Evolutionary conservation across 2,797 vertebrate species (phyloP).

Genomic region (Gadopsis bispinosus): DNA sequence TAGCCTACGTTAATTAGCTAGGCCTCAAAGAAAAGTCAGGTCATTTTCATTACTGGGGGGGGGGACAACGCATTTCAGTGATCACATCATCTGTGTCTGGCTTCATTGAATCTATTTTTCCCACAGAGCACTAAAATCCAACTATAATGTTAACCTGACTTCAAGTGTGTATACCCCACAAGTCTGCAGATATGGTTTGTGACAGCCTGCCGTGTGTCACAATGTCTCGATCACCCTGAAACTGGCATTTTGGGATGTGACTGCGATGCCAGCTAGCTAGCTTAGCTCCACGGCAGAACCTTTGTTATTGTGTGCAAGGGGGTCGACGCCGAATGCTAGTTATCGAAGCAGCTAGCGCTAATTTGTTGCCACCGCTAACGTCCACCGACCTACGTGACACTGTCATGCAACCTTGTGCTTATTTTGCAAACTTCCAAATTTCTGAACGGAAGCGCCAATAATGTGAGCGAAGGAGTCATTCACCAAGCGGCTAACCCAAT

Average conservation of each 20-base stretch:
- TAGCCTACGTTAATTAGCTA: constrained; percentile 23
- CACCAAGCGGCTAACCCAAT: constrained; percentile 5
- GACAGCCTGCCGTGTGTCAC: constrained; percentile 5
- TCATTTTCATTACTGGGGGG: constrained; percentile 52
- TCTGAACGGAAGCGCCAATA: rapidly evolving
- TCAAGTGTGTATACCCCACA: too few species aligned
- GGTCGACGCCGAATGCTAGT: constrained; percentile 62
- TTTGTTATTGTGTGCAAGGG: constrained; percentile 77
- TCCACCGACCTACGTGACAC: constrained; percentile 20
- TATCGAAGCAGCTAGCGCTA: constrained; percentile 47
- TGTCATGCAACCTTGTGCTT: not conserved
- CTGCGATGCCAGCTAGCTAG: constrained; percentile 63
- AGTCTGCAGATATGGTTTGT: too few species aligned
- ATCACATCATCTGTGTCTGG: constrained; percentile 24
- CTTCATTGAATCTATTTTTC: not conserved
- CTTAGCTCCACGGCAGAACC: constrained; percentile 55
- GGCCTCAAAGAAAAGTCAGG: constrained; percentile 45
- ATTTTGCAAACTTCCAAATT: not conserved
- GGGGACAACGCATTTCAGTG: constrained; percentile 41
- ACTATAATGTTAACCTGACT: not conserved
- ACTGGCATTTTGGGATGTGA: constrained; percentile 40
- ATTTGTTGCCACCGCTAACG: constrained; percentile 43
- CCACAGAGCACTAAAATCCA: not conserved
- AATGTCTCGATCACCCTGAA: constrained; percentile 15
- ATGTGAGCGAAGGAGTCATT: not conserved